These are phyloP conservation scores for Parotocinclus haroldoi DNA, from an alignment of 2,797 vertebrate genomes.

Conservation along the genomic window DNA sequence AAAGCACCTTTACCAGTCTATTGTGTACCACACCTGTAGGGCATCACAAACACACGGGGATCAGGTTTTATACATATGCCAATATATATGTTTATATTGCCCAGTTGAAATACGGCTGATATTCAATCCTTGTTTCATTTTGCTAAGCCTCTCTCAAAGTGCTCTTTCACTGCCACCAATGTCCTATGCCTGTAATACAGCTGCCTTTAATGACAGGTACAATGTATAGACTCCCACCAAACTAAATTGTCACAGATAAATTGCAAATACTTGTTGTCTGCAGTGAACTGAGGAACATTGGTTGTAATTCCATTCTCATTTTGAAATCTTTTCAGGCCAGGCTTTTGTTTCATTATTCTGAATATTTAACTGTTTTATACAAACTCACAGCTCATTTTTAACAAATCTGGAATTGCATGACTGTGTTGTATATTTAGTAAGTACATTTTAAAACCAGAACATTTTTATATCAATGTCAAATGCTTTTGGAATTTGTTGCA, in stretches of 20 bases:
- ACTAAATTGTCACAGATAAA: slow-evolving; percentile 39
- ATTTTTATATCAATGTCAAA: slow-evolving; percentile 78
- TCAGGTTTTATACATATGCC: slow-evolving; percentile 48
- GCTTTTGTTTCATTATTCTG: slow-evolving; percentile 76
- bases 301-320: slow-evolving; percentile 47
- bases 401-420: slow-evolving; percentile 97
- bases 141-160: slow-evolving; percentile 72
- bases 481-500: slow-evolving; percentile 96
- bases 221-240: slow-evolving; percentile 48
- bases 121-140: slow-evolving; percentile 35
- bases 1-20: slow-evolving; percentile 52
- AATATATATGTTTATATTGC: slow-evolving; percentile 28
- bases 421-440: slow-evolving; percentile 99
- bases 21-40: slow-evolving; percentile 36
- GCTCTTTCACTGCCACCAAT: slow-evolving; percentile 63
- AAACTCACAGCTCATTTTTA: slow-evolving; percentile 81
- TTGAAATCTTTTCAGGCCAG: slow-evolving; percentile 61
- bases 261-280: slow-evolving; percentile 46
- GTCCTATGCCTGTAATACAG: slow-evolving; percentile 75
- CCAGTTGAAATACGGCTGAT: slow-evolving; percentile 48
- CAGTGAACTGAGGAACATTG: slow-evolving; percentile 32
- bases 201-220: slow-evolving; percentile 56
- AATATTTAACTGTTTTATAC: slow-evolving; percentile 80
- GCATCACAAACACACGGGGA: slow-evolving; percentile 22
- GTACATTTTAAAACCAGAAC: slow-evolving; percentile 82